A percentile compares a stretch with the other conserved stretches of the same genome.
These are phyloP conservation scores for Neelides folsomi DNA, from an alignment of 2,888 invertebrate genomes.

Conservation along the genomic window DNA sequence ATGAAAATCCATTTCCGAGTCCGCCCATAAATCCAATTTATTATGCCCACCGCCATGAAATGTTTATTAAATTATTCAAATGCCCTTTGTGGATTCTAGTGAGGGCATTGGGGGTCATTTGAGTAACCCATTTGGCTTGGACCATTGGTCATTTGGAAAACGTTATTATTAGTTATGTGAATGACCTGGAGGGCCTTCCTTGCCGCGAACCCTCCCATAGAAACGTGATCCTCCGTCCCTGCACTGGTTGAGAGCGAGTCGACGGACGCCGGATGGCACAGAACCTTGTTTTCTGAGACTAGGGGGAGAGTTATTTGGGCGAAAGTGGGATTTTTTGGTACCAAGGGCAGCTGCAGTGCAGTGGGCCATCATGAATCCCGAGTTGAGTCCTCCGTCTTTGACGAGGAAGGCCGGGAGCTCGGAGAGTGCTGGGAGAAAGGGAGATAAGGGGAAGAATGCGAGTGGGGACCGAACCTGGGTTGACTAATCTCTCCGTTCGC, in stretches of 20 bases:
- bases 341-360: slow-evolving; percentile 52
- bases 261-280: slow-evolving; percentile 53
- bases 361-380: slow-evolving; percentile 56
- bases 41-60: no score
- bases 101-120: neutral
- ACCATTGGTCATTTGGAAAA: no score
- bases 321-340: slow-evolving; percentile 33
- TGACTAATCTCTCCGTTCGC: slow-evolving; percentile 49
- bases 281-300: slow-evolving; percentile 56
- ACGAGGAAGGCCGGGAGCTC: slow-evolving; percentile 53
- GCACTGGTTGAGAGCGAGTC: slow-evolving; percentile 53
- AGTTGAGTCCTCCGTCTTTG: slow-evolving; percentile 53
- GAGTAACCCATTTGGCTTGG: no score
- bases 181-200: slow-evolving; percentile 48
- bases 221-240: slow-evolving; percentile 55
- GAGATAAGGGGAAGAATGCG: neutral
- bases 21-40: no score
- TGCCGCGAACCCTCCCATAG: slow-evolving; percentile 55
- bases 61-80: no score
- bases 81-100: no score
- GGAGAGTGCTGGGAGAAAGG: slow-evolving; percentile 41
- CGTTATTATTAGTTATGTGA: no score
- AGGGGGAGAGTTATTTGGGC: slow-evolving; percentile 1
- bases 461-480: slow-evolving; percentile 41
- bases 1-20: no score